Evolutionary conservation across 2,888 invertebrate genomes (phyloP).

Genomic region (Caenorhabditis afra): DNA sequence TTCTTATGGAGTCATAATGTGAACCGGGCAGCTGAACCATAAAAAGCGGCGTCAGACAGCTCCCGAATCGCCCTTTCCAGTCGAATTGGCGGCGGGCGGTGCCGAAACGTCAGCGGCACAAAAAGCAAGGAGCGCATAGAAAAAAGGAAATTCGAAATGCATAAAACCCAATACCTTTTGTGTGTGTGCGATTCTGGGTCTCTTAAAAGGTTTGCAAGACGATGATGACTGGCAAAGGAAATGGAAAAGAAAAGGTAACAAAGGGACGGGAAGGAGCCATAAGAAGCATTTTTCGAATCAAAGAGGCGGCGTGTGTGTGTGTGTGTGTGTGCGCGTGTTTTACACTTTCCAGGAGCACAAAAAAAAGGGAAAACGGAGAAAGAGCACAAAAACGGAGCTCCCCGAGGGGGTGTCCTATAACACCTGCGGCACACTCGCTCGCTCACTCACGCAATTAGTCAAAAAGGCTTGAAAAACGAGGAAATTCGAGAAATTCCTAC

Average conservation of each 20-base stretch:
- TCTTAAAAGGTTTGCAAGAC: neutral
- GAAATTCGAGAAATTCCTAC: constrained; percentile 6
- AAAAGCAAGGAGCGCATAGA: neutral
- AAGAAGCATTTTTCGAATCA: too few species aligned
- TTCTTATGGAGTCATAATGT: too few species aligned
- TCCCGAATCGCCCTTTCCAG: constrained; percentile 32
- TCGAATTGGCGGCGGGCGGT: constrained; percentile 14
- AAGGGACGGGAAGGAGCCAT: too few species aligned
- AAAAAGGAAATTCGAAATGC: constrained; percentile 45
- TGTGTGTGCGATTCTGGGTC: neutral
- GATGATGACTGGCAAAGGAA: constrained; percentile 12
- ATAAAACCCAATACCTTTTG: constrained; percentile 47
- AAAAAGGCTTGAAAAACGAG: constrained; percentile 14
- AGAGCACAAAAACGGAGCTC: neutral
- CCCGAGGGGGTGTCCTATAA: constrained; percentile 41
- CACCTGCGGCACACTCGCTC: constrained; percentile 22
- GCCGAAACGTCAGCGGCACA: too few species aligned
- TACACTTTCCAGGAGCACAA: neutral
- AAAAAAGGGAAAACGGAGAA: neutral
- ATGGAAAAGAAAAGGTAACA: neutral
- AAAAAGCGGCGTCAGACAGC: constrained; percentile 4
- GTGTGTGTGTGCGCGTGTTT: neutral
- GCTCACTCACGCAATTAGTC: constrained; percentile 21
- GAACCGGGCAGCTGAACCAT: too few species aligned
- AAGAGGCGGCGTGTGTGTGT: neutral